phyloP scores from a whole-genome alignment of 2,113 vertebrate genomes.

The Trachemys scripta region DNA sequence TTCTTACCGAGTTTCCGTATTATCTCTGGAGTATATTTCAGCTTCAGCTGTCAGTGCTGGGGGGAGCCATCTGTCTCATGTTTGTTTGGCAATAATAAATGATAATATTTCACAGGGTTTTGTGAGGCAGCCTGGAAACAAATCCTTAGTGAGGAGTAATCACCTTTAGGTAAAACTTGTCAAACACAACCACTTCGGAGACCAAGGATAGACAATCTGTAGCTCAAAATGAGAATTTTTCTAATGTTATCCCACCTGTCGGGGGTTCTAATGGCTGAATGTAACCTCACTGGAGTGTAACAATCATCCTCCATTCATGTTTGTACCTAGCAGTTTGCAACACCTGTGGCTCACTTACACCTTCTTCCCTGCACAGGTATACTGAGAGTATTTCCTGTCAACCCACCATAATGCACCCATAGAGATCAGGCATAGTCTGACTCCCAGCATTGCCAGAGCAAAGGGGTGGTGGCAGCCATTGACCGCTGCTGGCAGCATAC shows the following conservation, averaged over 20 bases:
- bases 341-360: not conserved
- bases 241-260: rapidly evolving
- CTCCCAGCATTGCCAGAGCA: not conserved
- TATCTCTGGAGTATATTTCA: not conserved
- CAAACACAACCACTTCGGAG: rapidly evolving
- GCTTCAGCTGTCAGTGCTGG: rapidly evolving
- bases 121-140: not conserved
- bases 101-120: not conserved
- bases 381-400: not conserved
- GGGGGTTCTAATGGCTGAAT: not conserved
- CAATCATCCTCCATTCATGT: rapidly evolving
- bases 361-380: not conserved
- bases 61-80: constrained; percentile 2
- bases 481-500: not conserved
- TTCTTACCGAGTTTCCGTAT: not conserved
- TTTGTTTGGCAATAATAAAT: not conserved
- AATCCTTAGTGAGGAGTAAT: not conserved
- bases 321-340: not conserved
- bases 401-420: not conserved
- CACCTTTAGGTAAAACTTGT: rapidly evolving
- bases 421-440: not conserved
- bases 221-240: not conserved
- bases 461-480: not conserved
- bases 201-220: rapidly evolving
- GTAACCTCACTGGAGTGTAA: not conserved